Base-by-base conservation (phyloP, 2,113 vertebrate genomes). In the rabbit (Oryctolagus cuniculus) region DNA sequence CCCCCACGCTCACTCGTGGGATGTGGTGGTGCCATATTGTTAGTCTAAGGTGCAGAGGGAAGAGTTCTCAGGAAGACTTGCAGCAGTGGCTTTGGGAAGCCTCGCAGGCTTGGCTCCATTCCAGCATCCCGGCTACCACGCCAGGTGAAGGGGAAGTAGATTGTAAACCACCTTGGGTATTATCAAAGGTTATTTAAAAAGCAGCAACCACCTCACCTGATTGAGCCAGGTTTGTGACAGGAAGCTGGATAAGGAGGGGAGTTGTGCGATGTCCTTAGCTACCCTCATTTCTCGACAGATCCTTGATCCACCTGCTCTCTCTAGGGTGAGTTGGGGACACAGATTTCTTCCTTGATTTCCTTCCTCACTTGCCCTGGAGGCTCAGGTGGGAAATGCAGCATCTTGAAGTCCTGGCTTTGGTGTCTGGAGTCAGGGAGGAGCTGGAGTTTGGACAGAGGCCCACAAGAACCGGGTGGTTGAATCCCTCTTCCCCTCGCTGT, bases 141-240 rank as follows among this genome's bases (percentile, higher is more conserved):
- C 64, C 78, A 86, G 74, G 69, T 63, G 79, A 96, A 51, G 51
- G 49, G 84, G 67, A 96, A 92, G 49, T 69, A 27, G 67, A 70
- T 29, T 58, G 24, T 63, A 90, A 92, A 90, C 34, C 36, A 11
- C 81, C 67, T 58, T 66, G 90, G 64, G 27, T 87, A 55, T 94
- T 87, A 81, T 75, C 70, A 75, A 91, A 64, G 55, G 70, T 36
- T 69, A 34, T 77, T 78, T 67, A 27, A 36, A 49, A 86, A 83
- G 0, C 29, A 94, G 49, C 61, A 69, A 78, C 38, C n/a, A 16
- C 27, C 27, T 44, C 9, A 55, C 44, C 15, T 36, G 55, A 49
- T 19, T 58, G 78, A 38, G 5, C 70, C 64, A 25, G 8, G 31
- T 83, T 92, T 27, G 6, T 64, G 49, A 64, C 1, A 25, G 51